Evolutionary conservation across 35 echinoderm and acorn worm genomes (phyloP).

Genomic region (Ophioderma brevispina): DNA sequence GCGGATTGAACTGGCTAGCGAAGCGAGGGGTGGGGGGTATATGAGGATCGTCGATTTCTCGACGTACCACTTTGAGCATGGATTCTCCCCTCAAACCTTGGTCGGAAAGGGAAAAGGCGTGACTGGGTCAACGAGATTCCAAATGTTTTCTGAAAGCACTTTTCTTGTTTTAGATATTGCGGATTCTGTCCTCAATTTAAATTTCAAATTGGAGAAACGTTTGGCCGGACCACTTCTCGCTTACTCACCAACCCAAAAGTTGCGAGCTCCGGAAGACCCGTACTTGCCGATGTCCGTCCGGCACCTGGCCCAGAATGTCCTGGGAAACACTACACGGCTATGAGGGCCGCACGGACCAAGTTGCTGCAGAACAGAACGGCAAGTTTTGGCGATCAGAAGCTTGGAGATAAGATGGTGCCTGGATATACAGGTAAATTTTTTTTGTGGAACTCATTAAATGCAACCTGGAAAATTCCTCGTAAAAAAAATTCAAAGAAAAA

Average conservation of each 20-base stretch:
- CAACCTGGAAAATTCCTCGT: too few species aligned
- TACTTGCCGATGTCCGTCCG: slow-evolving; percentile 79
- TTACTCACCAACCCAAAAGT: slow-evolving; percentile 81
- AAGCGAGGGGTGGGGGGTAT: too few species aligned
- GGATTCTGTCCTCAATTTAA: slow-evolving; percentile 99
- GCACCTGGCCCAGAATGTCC: slow-evolving; percentile 28
- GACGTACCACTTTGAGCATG: too few species aligned
- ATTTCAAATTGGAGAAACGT: slow-evolving; percentile 96
- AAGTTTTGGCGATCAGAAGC: slow-evolving; percentile 91
- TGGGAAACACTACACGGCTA: slow-evolving; percentile 20
- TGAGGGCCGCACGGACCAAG: slow-evolving; percentile 24
- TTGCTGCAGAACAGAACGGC: slow-evolving; percentile 57
- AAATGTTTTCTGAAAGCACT: background rate
- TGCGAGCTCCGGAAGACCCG: slow-evolving; percentile 57
- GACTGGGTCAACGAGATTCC: too few species aligned
- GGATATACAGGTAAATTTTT: slow-evolving; percentile 87
- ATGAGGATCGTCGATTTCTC: too few species aligned
- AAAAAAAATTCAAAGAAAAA: too few species aligned
- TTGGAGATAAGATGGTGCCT: slow-evolving; percentile 80
- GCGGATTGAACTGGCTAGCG: too few species aligned
- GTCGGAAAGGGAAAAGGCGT: too few species aligned
- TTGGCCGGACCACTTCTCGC: slow-evolving; percentile 89
- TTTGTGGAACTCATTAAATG: background rate
- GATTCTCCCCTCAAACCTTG: too few species aligned
- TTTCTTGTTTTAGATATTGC: slow-evolving; percentile 75